Conservation (phyloP, 2,888 invertebrate genomes). For the Sinodicranocentrus sp. region DNA sequence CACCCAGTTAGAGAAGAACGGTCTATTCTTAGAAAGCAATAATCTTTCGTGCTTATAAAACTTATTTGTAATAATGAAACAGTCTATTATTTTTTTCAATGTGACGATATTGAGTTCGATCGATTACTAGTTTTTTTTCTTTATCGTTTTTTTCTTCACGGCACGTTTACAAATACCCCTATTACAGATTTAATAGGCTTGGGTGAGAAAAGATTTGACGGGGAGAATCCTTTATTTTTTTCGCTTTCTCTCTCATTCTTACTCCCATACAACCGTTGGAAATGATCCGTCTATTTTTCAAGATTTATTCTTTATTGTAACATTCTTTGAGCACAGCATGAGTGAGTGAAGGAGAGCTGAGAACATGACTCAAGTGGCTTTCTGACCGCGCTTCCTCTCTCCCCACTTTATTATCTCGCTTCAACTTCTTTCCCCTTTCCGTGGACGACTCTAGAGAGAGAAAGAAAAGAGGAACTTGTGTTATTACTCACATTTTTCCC, state of each 20-base stretch:
- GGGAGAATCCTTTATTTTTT: slow-evolving; percentile 21
- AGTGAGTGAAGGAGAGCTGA: slow-evolving; percentile 30
- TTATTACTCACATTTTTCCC: slow-evolving; percentile 61
- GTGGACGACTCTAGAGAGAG: slow-evolving; percentile 35
- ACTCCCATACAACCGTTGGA: slow-evolving; percentile 33
- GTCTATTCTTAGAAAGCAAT: neutral
- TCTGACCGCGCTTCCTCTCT: slow-evolving; percentile 64
- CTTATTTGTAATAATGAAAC: neutral
- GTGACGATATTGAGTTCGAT: neutral
- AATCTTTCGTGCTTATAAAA: neutral
- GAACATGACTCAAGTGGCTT: slow-evolving; percentile 62
- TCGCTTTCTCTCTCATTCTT: neutral
- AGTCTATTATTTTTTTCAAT: too few species aligned
- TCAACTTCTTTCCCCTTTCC: slow-evolving; percentile 41
- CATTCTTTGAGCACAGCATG: slow-evolving; percentile 35
- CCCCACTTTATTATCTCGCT: slow-evolving; percentile 67
- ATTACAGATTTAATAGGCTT: slow-evolving; percentile 19
- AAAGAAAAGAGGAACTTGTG: slow-evolving; percentile 43
- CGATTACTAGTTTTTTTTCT: too few species aligned
- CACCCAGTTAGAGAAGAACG: too few species aligned
- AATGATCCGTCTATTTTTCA: slow-evolving; percentile 57
- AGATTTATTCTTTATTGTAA: slow-evolving; percentile 49
- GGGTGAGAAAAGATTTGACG: slow-evolving; percentile 55
- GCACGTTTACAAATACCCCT: slow-evolving; percentile 12
- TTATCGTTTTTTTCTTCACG: neutral